These are phyloP conservation scores for Pelecanoides urinatrix DNA, from an alignment of 2,113 vertebrate genomes.

Conservation along the genomic window DNA sequence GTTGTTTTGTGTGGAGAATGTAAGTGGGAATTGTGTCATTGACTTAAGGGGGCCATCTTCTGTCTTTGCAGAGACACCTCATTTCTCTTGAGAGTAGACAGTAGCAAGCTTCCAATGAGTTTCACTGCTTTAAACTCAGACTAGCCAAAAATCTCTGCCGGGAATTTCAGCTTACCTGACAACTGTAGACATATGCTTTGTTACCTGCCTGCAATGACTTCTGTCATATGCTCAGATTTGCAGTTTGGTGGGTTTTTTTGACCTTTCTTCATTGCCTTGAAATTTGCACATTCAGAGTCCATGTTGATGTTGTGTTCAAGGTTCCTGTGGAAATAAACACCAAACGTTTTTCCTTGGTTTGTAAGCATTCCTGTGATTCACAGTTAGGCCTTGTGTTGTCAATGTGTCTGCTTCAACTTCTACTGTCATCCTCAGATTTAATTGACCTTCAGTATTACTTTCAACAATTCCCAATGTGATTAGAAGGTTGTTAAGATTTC, in stretches of 20 bases:
- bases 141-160: background rate
- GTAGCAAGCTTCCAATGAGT: background rate
- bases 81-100: background rate
- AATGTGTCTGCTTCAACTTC: background rate
- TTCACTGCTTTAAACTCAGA: background rate
- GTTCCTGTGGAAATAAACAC: background rate
- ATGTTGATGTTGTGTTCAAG: background rate
- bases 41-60: background rate
- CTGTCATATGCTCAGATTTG: background rate
- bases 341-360: background rate
- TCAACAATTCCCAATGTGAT: background rate
- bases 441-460: background rate
- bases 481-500: background rate
- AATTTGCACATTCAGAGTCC: background rate
- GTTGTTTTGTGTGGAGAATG: background rate
- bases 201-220: background rate
- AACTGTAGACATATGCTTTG: background rate
- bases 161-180: background rate
- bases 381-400: background rate
- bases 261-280: background rate
- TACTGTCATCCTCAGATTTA: background rate
- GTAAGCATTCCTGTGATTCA: background rate
- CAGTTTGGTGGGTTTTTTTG: background rate
- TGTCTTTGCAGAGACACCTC: background rate
- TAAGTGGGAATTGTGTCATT: background rate